Evolutionary conservation across 2,888 invertebrate genomes (phyloP), one percentile per base, ranked within the genome.

Genomic region (Hirtodrosophila cameraria): DNA sequence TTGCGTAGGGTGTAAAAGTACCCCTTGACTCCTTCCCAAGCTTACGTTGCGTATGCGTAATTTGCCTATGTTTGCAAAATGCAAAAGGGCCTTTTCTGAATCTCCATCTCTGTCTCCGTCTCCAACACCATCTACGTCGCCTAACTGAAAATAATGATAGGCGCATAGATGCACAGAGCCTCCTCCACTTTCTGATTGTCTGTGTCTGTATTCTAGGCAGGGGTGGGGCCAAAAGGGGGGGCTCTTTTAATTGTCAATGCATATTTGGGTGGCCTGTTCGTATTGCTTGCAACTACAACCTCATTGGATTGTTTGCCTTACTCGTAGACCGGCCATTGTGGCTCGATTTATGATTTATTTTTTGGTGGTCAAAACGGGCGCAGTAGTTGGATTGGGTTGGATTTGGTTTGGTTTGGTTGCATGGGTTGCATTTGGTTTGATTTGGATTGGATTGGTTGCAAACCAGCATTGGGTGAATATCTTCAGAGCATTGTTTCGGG

Each of bases 291-390:
- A 9, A 1, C 27, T 16, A 11, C 23, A 11, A 12, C 6, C 23
- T 9, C 30, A 39, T 48, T 33, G 72, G 33, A 60, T 74, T 78
- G 79, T 80, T 80, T 80, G 83, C 54, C 42, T 55, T 2, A 23
- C 23, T 6, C 8, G 8, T 63, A 30, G 45, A 42, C 33, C 52
- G 52, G 39, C 53, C 65, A 80, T 83, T 79, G 83, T 79, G 75
- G 55, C 77, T 72, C 72, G 69, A 80, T 80, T 80, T 80, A 80
- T 80, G 79, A 80, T 80, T 80, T 80, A 77, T 80, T 80, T 80
- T 81, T 65, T 58, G 67, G 25, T 73, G 61, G 48, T 58, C 53
- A 57, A 73, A n/a, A 73, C 54, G 62, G 54, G 39, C 42, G 60
- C 61, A 39, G 27, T 63, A 57, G 58, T 38, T n/a, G n/a, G n/a